Evolutionary conservation across 2,797 vertebrate genomes (phyloP).

Genomic region (Coilia nasus): DNA sequence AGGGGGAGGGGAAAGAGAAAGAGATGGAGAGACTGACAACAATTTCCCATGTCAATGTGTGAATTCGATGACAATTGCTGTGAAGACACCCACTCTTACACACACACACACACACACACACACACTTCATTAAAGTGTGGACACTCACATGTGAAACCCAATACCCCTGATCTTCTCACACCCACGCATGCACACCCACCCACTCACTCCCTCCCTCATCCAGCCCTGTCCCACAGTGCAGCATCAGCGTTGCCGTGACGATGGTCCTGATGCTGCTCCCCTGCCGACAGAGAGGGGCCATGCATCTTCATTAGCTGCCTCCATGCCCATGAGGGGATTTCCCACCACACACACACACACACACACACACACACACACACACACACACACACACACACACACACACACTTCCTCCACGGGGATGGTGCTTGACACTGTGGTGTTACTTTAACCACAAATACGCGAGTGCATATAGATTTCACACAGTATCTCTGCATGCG

Average conservation of each 20-base stretch:
- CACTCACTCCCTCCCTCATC: neutral
- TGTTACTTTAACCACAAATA: too few relatives aligned
- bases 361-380: too few relatives aligned
- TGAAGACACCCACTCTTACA: neutral
- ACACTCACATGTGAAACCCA: neutral
- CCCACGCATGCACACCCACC: neutral
- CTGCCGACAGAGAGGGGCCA: constrained; percentile 22
- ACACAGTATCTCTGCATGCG: too few relatives aligned
- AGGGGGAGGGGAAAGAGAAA: neutral
- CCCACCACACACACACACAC: neutral
- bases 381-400: too few relatives aligned
- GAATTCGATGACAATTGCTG: neutral
- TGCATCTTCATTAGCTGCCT: constrained; percentile 35
- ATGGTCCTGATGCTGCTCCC: constrained; percentile 23
- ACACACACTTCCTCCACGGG: too few relatives aligned
- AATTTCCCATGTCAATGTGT: neutral
- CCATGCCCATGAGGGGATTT: constrained; percentile 11
- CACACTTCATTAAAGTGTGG: neutral
- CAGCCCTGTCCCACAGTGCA: neutral
- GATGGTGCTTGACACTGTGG: too few relatives aligned
- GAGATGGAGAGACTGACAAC: neutral
- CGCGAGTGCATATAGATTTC: too few relatives aligned
- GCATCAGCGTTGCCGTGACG: constrained; percentile 7
- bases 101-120: neutral
- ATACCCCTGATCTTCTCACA: neutral